Base-by-base conservation (phyloP, 1,140 invertebrate genomes). In the Ips typographus region DNA sequence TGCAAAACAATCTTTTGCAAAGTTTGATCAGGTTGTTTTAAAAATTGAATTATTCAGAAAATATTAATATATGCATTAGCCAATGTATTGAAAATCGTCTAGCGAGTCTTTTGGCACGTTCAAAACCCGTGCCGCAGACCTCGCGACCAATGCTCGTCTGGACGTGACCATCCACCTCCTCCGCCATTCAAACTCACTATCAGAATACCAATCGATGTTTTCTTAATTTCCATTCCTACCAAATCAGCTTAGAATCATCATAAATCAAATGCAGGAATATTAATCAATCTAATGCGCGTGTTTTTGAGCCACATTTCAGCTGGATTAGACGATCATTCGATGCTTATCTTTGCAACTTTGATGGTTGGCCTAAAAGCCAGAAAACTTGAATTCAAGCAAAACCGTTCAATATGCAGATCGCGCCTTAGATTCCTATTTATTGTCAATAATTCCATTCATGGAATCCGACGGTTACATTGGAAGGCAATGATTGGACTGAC, bases 51-150 rank as follows among this genome's bases (percentile, higher is more conserved):
- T 22, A 22, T 22, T 22, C 22, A 22, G 22, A 22, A 22, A 22
- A 22, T 22, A 22, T 22, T 22, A 22, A 22, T 22, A 22, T 22
- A 22, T 22, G 22, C 22, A 22, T 22, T 22, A 22, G 22, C 22
- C 22, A 22, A 22, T 22, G 22, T 22, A 22, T 22, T 22, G 22
- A 22, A 22, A 22, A 22, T 22, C 22, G 22, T 22, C 22, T 22
- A 22, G 22, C 22, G 22, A 22, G 22, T 22, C 22, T 22, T 22
- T 40, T 40, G 65, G 56, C 65, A 68, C 65, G 65, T 60, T 57
- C 57, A 61, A 61, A 58, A 58, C 65, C 65, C 65, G 65, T 68
- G 65, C 65, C 65, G 58, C 64, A 66, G 64, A 66, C 64, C 64
- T 66, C 38, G 64, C 47, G 39, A 49, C 56, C 57, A 44, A 49